phyloP scores from a whole-genome alignment of 2,888 invertebrate genomes.

The Metopia argyrocephala region DNA sequence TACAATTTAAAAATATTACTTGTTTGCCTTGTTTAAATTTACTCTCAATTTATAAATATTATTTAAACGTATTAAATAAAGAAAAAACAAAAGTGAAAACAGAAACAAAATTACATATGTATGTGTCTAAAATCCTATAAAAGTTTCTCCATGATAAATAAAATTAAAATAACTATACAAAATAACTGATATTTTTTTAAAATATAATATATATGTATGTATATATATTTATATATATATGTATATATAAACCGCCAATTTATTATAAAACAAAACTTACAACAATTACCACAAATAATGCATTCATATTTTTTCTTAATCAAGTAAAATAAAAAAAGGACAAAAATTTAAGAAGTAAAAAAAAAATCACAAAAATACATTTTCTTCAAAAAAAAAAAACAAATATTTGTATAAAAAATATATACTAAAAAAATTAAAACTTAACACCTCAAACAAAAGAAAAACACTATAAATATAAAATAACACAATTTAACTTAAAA shows the following conservation, averaged over 20 bases:
- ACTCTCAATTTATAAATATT: constrained; percentile 22
- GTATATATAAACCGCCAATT: constrained; percentile 58
- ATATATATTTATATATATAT: constrained; percentile 31
- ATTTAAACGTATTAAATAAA: constrained; percentile 17
- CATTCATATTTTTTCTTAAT: constrained; percentile 73
- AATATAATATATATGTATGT: constrained; percentile 27
- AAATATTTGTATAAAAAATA: constrained; percentile 49
- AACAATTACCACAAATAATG: constrained; percentile 65
- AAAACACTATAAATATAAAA: constrained; percentile 46
- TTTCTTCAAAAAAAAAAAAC: constrained; percentile 43
- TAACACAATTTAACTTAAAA: constrained; percentile 37
- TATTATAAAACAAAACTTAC: constrained; percentile 46
- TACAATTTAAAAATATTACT: constrained; percentile 30
- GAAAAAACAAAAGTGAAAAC: constrained; percentile 14
- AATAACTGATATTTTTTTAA: constrained; percentile 64
- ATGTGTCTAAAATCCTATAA: constrained; percentile 55
- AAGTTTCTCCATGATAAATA: constrained; percentile 48
- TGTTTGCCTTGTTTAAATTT: constrained; percentile 4
- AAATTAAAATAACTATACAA: constrained; percentile 40
- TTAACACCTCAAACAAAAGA: constrained; percentile 47
- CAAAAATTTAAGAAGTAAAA: constrained; percentile 34
- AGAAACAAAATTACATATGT: constrained; percentile 36
- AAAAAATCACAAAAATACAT: constrained; percentile 40
- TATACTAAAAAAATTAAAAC: constrained; percentile 25
- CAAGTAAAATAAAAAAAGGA: constrained; percentile 65